Conservation (phyloP, 2,797 vertebrate genomes). For the Pangasius krempfi region DNA sequence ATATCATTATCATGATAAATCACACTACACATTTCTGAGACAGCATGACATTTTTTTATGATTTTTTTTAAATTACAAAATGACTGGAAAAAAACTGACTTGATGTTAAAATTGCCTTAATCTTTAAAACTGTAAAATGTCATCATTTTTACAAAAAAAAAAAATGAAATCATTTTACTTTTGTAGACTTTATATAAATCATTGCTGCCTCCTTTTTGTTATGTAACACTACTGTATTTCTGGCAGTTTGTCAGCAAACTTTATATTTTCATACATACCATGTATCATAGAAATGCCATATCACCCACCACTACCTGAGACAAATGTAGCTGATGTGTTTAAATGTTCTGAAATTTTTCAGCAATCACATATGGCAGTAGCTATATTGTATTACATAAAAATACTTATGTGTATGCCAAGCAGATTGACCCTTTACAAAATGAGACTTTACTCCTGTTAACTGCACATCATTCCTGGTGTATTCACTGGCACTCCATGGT, state of each 20-base stretch:
- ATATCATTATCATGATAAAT: not conserved
- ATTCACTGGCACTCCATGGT: not conserved
- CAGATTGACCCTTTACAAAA: not conserved
- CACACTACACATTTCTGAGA: not conserved
- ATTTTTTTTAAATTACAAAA: not conserved
- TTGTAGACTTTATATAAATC: not conserved
- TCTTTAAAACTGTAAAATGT: not conserved
- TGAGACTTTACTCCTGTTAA: conserved; percentile 5
- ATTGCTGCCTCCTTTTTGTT: not conserved
- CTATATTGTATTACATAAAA: not conserved
- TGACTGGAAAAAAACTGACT: not conserved
- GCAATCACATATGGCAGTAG: not conserved
- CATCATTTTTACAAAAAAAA: not conserved
- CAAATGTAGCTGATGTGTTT: conserved; percentile 3
- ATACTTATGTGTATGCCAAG: not conserved
- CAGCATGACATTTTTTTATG: not conserved
- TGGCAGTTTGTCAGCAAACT: not conserved
- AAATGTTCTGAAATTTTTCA: not conserved
- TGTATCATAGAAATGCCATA: not conserved
- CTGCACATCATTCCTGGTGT: not conserved
- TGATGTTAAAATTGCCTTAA: not conserved
- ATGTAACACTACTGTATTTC: not conserved
- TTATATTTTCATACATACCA: not conserved
- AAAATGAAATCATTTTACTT: too few species aligned
- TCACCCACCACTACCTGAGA: not conserved